phyloP scores from a whole-genome alignment of 2,888 invertebrate species.

The Drosophila fungiperda region DNA sequence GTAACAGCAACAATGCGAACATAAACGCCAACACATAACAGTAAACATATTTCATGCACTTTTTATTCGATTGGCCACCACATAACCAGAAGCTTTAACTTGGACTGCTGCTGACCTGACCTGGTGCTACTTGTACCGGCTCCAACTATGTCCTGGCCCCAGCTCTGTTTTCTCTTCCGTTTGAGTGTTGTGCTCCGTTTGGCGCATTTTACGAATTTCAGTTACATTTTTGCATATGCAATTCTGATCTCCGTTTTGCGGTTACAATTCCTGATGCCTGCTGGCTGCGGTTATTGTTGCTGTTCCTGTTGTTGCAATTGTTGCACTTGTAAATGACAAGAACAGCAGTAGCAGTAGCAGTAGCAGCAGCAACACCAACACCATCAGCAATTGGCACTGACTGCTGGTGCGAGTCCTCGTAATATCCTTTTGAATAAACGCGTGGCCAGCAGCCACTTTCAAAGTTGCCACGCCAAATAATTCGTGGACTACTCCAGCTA shows the following conservation, averaged over 20 bases:
- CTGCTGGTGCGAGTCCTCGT: conserved; percentile 31
- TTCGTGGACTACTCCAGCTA: conserved; percentile 20
- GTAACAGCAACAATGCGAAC: conserved; percentile 43
- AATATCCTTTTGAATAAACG: conserved; percentile 73
- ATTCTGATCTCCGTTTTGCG: conserved; percentile 73
- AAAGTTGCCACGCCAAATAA: conserved; percentile 44
- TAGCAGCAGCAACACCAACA: not conserved
- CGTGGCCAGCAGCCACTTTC: conserved; percentile 45
- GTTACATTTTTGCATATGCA: conserved; percentile 75
- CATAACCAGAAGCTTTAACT: conserved; percentile 45
- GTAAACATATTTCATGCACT: conserved; percentile 72
- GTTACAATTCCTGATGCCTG: conserved; percentile 58
- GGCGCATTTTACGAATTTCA: conserved; percentile 64
- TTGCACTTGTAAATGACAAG: conserved; percentile 71
- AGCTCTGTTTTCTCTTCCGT: conserved; percentile 6
- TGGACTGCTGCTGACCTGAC: conserved; percentile 9
- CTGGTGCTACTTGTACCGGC: conserved; percentile 3
- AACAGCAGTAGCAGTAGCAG: conserved; percentile 42
- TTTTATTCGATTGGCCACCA: conserved; percentile 66
- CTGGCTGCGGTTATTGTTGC: conserved; percentile 35
- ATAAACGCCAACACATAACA: conserved; percentile 72
- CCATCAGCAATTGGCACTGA: conserved; percentile 46
- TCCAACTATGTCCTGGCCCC: conserved; percentile 1
- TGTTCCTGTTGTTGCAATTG: conserved; percentile 30
- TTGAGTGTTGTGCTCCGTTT: conserved; percentile 17